Evolutionary conservation across 2,888 invertebrate species (phyloP), one percentile per base, ranked within the genome.

Genomic region (Eupelmus urozonus): DNA sequence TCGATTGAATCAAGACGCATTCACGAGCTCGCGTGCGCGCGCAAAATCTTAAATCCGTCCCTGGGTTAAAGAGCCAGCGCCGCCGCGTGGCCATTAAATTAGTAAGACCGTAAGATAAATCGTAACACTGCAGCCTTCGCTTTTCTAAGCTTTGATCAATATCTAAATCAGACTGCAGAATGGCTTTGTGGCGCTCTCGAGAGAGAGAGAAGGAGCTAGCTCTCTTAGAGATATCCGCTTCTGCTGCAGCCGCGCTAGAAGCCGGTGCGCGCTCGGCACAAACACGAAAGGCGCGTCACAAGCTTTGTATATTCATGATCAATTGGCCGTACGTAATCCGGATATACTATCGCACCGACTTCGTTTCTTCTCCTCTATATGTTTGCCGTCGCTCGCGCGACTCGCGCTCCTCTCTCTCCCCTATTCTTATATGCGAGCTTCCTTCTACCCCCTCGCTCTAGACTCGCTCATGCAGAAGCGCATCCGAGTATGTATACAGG

Each of bases 311-410:
- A 89, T 88, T 87, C 87, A 85, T 86, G 88, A 87, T 89, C 89
- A 89, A 89, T 89, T 89, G 89, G 88, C 87, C 86, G 88, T 87
- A 80, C 78, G 83, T 89, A 89, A 89, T 89, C 82, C 86, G 85
- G 84, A 86, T 87, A 84, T 84, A 85, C 82, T 83, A 81, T 82
- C 82, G 80, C 83, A 81, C 55, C 42, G 18, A 18, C 27, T 76
- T 18, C 34, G 27, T 20, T 76, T 18, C 27, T n/a, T n/a, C n/a
- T 83, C 82, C 78, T 80, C 82, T 79, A n/a, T 49, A 18, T 49
- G 16, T 18, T 4, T n/a, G 16, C 16, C n/a, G n/a, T n/a, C n/a
- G n/a, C n/a, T n/a, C n/a, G n/a, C n/a, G n/a, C n/a, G n/a, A n/a
- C n/a, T n/a, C n/a, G n/a, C n/a, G n/a, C n/a, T n/a, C n/a, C n/a